Base-by-base conservation (phyloP, 2,797 vertebrate genomes). In the Avahi laniger region DNA sequence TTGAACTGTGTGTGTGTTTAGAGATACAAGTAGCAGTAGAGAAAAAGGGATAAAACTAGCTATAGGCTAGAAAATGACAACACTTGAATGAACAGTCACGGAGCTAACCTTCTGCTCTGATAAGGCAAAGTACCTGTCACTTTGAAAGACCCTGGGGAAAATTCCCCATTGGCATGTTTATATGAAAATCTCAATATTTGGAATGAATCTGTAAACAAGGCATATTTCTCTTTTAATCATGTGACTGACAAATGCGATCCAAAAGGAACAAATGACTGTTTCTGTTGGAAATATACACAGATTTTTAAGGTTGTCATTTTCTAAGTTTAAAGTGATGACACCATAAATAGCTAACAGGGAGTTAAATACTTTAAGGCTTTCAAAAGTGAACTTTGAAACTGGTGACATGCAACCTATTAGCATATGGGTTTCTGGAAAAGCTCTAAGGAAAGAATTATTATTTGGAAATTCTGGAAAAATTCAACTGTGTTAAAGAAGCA, bases 131-230 rank as follows among this genome's bases (percentile, higher is more conserved):
- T 78, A n/a, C 20, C 75, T 50, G 20, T 24, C 30, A 48, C 33
- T n/a, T 76, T 61, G 69, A 63, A 69, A 57, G 63, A 83, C 48
- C 69, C 11, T 20, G 33, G 73, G 33, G 75, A 30, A 69, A 80
- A 70, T 65, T 73, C n/a, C 26, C 70, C 61, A 28, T 43, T 88
- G 57, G 54, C 59, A 88, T 30, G 43, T 79, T 87, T 92, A 50
- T 89, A 86, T 76, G 69, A 76, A 95, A 93, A 54, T 91, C 78
- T 75, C 41, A 93, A 5, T 46, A 94, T 73, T 41, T 93, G 91
- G 79, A 95, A 94, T 28, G 48, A 89, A 76, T 82, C 94, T n/a
- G 15, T 73, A 41, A 96, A 76, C 26, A 79, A 75, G 8, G 59
- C 46, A 18, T 22, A 89, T 67, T 92, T 97, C 28, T 70, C 63